A percentile compares a stretch with the other conserved stretches of the same genome.
phyloP scores from a whole-genome alignment of 1,140 invertebrate species.

The Drosophila saltans region DNA sequence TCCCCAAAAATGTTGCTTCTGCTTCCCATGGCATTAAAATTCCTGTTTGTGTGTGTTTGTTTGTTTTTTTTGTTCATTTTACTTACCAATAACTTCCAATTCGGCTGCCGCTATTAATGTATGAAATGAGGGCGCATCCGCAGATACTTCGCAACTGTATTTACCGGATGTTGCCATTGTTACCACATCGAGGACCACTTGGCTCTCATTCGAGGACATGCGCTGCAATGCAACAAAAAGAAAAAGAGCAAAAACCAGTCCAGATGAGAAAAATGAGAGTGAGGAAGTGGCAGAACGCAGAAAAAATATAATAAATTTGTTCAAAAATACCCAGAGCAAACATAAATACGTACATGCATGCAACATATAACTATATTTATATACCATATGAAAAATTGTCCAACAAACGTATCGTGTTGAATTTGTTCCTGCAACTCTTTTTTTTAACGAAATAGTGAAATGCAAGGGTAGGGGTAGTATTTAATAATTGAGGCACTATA shows the following conservation, averaged over 20 bases:
- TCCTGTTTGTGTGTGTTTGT: background rate
- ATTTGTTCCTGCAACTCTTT: conserved; percentile 36
- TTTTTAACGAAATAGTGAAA: background rate
- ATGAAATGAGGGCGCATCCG: conserved; percentile 93
- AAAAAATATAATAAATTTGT: conserved; percentile 52
- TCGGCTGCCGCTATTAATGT: conserved; percentile 88
- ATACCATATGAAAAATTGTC: conserved; percentile 47
- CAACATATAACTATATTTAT: conserved; percentile 31
- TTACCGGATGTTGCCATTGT: conserved; percentile 86
- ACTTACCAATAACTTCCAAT: conserved; percentile 90
- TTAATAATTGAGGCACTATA: conserved; percentile 51
- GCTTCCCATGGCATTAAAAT: background rate
- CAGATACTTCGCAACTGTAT: conserved; percentile 92
- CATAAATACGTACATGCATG: conserved; percentile 20
- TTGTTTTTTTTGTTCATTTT: conserved; percentile 27
- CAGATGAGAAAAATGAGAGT: conserved; percentile 1
- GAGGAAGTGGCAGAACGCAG: conserved; percentile 37
- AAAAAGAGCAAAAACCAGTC: conserved; percentile 21
- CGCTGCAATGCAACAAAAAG: conserved; percentile 82
- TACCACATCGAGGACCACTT: conserved; percentile 85
- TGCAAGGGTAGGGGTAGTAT: conserved; percentile 4
- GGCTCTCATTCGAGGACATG: conserved; percentile 86
- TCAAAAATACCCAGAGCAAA: conserved; percentile 42
- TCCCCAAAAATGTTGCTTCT: background rate
- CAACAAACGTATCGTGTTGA: conserved; percentile 55